These are phyloP conservation scores for Diorhabda carinulata DNA, from an alignment of 1,140 invertebrate genomes.

Conservation along the genomic window DNA sequence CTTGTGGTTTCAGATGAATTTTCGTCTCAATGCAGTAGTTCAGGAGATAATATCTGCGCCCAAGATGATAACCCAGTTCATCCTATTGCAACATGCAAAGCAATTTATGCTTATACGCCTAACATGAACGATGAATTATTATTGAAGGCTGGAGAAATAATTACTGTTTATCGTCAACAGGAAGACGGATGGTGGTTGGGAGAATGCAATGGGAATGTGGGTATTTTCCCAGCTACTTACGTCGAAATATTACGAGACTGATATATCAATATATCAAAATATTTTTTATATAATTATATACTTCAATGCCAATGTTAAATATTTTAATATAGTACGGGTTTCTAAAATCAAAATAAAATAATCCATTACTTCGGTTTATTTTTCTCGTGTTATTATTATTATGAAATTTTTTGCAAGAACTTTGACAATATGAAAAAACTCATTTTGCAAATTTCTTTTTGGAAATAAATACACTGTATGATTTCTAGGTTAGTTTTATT, in stretches of 20 bases:
- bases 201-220: conserved; percentile 76
- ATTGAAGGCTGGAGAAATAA: conserved; percentile 77
- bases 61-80: conserved; percentile 53
- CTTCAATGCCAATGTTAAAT: too few relatives aligned
- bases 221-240: conserved; percentile 91
- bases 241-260: conserved; percentile 58
- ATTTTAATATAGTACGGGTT: too few relatives aligned
- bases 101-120: conserved; percentile 83
- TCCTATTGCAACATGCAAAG: conserved; percentile 66
- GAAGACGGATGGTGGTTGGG: conserved; percentile 95
- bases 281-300: too few relatives aligned
- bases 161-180: conserved; percentile 85
- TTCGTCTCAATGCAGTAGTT: conserved; percentile 63
- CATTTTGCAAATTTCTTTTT: too few relatives aligned
- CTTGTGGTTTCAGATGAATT: conserved; percentile 59
- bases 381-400: too few relatives aligned
- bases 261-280: neutral
- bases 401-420: too few relatives aligned
- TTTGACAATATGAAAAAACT: too few relatives aligned
- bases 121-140: conserved; percentile 85
- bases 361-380: too few relatives aligned
- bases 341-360: too few relatives aligned
- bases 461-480: too few relatives aligned
- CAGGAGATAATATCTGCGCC: conserved; percentile 50
- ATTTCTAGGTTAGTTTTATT: neutral